A percentile compares a stretch with the other conserved stretches of the same genome.
Evolutionary conservation across 1,140 invertebrate species (phyloP).

Genomic region (Drosophila truncata): DNA sequence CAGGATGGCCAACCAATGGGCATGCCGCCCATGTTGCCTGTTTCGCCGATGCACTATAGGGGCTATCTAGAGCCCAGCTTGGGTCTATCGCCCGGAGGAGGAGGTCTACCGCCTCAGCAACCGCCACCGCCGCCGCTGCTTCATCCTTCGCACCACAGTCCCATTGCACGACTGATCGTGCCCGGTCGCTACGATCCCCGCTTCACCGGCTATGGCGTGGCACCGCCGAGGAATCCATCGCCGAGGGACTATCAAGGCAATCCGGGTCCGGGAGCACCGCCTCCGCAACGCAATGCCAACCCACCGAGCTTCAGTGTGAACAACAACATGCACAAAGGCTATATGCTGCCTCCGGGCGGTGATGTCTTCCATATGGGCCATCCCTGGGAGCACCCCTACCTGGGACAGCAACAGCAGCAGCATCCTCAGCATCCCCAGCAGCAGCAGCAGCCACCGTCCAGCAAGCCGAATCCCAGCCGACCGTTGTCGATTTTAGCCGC

Average conservation of each 20-base stretch:
- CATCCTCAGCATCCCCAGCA: constrained; percentile 51
- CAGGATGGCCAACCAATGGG: constrained; percentile 31
- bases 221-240: constrained; percentile 31
- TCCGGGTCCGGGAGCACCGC: constrained; percentile 12
- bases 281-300: constrained; percentile 60
- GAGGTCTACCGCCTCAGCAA: constrained; percentile 33
- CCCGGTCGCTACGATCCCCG: constrained; percentile 59
- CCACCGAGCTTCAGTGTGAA: constrained; percentile 70
- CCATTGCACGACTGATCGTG: constrained; percentile 60
- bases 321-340: constrained; percentile 43
- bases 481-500: constrained; percentile 68
- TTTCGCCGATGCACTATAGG: constrained; percentile 72
- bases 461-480: constrained; percentile 68
- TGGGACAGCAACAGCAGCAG: constrained; percentile 38
- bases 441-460: constrained; percentile 67
- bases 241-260: constrained; percentile 46
- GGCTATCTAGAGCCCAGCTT: constrained; percentile 51
- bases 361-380: constrained; percentile 36
- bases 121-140: constrained; percentile 24
- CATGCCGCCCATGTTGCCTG: constrained; percentile 48
- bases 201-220: constrained; percentile 49
- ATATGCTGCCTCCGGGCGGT: constrained; percentile 21
- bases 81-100: constrained; percentile 24
- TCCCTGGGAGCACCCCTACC: constrained; percentile 39
- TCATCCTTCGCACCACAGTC: constrained; percentile 59